Evolutionary conservation across 2,113 vertebrate species (phyloP), one percentile per base, ranked within the genome.

Genomic region (Hyla sarda): DNA sequence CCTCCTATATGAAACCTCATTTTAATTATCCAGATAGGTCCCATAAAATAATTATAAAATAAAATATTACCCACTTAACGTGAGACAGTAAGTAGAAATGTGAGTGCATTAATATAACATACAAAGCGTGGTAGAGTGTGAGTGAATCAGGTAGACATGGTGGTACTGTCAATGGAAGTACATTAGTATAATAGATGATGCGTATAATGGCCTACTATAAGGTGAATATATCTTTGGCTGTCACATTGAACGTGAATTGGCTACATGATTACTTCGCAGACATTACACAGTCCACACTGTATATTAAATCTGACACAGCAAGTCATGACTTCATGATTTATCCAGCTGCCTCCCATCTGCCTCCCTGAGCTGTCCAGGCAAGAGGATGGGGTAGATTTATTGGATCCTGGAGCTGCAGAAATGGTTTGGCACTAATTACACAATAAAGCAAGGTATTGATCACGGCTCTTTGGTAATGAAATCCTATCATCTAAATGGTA

Each of bases 141-240:
- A 73, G 75, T 25, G 50, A 78, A 86, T 73, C 73, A 72, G 62
- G 32, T 58, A 67, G 77, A 82, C 19, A 56, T 25, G 71, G 19
- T 50, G 73, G 41, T 45, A 37, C 76, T 80, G 84, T 80, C 76
- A 80, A 10, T 69, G 76, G 25, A 79, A 86, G 69, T 86, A 47
- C 85, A 86, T 86, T 86, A 81, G 77, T 82, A 48, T 81, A 82
- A 86, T 37, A 74, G 32, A 86, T 86, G 67, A 82, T 37, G 58
- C 78, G 50, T 69, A 81, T 82, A 81, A 69, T 86, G 85, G 85
- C 54, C 30, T 86, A 74, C 77, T 10, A 47, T 52, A 37, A 32
- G 54, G 50, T 47, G 67, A 32, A 62, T 86, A 82, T 73, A 82
- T 56, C 77, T 74, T n/a, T 62, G 67, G 67, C 77, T 74, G 85